Conservation (phyloP, 2,113 vertebrate genomes). For the Pterocles orientalis region DNA sequence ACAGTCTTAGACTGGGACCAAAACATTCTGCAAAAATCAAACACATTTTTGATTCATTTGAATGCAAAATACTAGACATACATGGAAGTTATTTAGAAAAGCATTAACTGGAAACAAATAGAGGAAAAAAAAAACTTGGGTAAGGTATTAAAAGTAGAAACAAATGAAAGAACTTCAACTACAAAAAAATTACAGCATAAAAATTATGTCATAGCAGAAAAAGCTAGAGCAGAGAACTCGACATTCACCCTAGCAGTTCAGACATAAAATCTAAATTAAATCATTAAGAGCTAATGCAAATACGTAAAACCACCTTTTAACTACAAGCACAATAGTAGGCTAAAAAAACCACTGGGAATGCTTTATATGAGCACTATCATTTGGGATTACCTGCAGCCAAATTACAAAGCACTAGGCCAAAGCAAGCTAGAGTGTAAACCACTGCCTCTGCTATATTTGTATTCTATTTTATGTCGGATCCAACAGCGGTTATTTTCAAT, state of each 20-base stretch:
- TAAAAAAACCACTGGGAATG: not conserved
- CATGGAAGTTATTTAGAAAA: not conserved
- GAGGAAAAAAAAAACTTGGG: not conserved
- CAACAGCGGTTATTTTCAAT: not conserved
- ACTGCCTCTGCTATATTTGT: fast-evolving
- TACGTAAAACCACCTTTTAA: not conserved
- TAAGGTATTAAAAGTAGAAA: not conserved
- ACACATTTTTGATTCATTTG: not conserved
- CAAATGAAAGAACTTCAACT: not conserved
- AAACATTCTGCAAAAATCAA: conserved; percentile 8
- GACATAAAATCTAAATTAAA: not conserved
- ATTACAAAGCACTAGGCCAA: not conserved
- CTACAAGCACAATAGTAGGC: not conserved
- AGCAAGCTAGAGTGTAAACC: not conserved
- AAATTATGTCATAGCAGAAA: not conserved
- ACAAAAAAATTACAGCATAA: not conserved
- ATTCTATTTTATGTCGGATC: not conserved
- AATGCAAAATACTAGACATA: not conserved
- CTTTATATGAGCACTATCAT: not conserved
- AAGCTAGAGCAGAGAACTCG: not conserved
- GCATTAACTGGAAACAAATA: not conserved
- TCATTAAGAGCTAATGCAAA: not conserved
- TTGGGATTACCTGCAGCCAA: not conserved
- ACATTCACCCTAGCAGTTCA: not conserved
- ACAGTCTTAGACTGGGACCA: not conserved